Evolutionary conservation across 2,888 invertebrate genomes (phyloP).

Genomic region (Epinotia brunnichana): DNA sequence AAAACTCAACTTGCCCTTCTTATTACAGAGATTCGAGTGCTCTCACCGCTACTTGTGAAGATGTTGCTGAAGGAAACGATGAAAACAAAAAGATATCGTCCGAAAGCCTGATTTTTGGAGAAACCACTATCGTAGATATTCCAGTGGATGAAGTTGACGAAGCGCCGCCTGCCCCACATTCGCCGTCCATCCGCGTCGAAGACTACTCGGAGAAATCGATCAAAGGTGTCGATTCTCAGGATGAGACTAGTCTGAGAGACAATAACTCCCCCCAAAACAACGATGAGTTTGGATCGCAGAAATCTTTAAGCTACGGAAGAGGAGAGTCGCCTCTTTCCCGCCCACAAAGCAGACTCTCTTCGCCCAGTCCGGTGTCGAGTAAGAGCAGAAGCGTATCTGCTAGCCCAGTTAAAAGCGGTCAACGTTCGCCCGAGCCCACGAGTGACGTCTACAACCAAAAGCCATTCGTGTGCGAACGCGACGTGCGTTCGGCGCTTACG

Average conservation of each 20-base stretch:
- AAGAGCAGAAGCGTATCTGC: slow-evolving; percentile 55
- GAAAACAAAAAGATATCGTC: slow-evolving; percentile 47
- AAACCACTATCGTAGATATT: slow-evolving; percentile 50
- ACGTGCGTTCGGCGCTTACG: slow-evolving; percentile 72
- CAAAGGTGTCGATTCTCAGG: slow-evolving; percentile 53
- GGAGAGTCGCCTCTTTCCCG: slow-evolving; percentile 45
- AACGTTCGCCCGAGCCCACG: slow-evolving; percentile 59
- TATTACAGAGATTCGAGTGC: slow-evolving; percentile 75
- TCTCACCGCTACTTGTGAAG: slow-evolving; percentile 62
- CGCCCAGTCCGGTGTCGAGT: slow-evolving; percentile 52
- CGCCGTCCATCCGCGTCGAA: slow-evolving; percentile 71
- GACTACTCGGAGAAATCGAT: slow-evolving; percentile 70
- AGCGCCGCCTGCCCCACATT: slow-evolving; percentile 59
- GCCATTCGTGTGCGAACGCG: slow-evolving; percentile 57
- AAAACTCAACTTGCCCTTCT: slow-evolving; percentile 46
- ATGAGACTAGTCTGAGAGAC: slow-evolving; percentile 27
- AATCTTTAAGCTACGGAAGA: slow-evolving; percentile 47
- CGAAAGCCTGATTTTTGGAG: slow-evolving; percentile 51
- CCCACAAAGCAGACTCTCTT: slow-evolving; percentile 55
- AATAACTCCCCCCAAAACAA: slow-evolving; percentile 21
- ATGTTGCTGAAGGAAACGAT: slow-evolving; percentile 49
- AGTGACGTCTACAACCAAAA: slow-evolving; percentile 55
- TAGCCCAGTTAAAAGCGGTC: slow-evolving; percentile 58
- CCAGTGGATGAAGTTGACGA: slow-evolving; percentile 50
- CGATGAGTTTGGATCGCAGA: slow-evolving; percentile 50